Base-by-base conservation (phyloP, 2,797 vertebrate genomes). In the Rhyacichthys aspro region DNA sequence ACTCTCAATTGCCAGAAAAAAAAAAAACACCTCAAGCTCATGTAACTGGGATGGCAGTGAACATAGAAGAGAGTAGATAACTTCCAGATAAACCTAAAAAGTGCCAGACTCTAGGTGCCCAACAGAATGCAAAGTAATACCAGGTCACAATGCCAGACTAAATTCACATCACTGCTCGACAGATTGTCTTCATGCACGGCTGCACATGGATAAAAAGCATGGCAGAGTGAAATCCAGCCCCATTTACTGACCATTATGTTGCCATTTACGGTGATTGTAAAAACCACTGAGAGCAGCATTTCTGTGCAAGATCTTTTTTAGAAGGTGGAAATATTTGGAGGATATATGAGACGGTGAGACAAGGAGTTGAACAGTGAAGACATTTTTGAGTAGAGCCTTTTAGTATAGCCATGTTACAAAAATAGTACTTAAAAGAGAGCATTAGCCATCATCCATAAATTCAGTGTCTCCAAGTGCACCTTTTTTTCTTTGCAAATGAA, bases 211-310 rank as follows among this genome's bases (percentile, higher is more conserved):
- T 66, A 65, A 55, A 62, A 63, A 45, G 32, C 49, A 44, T 43
- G 38, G 47, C n/a, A 12, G 53, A 61, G 42, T 68, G 62, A 72
- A 60, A 75, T 59, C 23, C 59, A 54, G n/a, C 9, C 34, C 54
- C 23, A 55, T 77, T 70, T 74, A 74, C 23, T 68, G 59, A 71
- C 54, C 52, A 71, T 74, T 68, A 70, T 62, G 55, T 45, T 65
- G 43, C 53, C 36, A 62, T 74, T 76, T 55, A 62, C 47, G 61
- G 63, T 64, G 36, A 66, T 50, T 9, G 23, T 59, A 53, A 64
- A n/a, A n/a, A 70, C 36, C 42, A 66, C 36, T 14, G 54, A 56
- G n/a, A n/a, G n/a, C 18, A 45, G 44, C 7, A 12, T 41, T 43
- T 76, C 69, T 70, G 52, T 67, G 74, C 59, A 54, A 65, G 32